Conservation (phyloP, 1,140 invertebrate species). For the Pseudobourletiella spinata region DNA sequence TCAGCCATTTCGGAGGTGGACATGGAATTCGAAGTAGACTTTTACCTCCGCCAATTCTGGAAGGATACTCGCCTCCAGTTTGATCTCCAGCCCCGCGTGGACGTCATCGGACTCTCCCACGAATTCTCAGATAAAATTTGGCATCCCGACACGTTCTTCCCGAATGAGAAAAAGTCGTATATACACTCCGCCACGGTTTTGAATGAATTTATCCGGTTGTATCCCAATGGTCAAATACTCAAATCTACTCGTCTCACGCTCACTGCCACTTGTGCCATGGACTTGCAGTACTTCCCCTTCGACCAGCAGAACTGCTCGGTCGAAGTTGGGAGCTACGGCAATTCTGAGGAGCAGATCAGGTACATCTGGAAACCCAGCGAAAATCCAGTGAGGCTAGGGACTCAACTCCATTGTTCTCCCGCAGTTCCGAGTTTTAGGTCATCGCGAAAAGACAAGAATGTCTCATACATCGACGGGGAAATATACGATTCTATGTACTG, state of each 20-base stretch:
- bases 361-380: background rate
- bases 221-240: constrained; percentile 85
- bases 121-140: background rate
- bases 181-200: constrained; percentile 95
- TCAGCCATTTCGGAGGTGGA: constrained; percentile 85
- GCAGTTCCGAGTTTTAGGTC: background rate
- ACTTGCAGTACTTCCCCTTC: constrained; percentile 51
- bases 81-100: background rate
- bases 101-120: background rate
- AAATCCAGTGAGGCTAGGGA: background rate
- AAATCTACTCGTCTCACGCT: constrained; percentile 74
- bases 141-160: constrained; percentile 59
- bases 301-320: constrained; percentile 39
- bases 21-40: constrained; percentile 96
- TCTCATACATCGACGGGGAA: background rate
- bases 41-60: constrained; percentile 97
- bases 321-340: background rate
- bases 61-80: constrained; percentile 70
- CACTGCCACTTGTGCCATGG: constrained; percentile 67
- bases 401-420: background rate
- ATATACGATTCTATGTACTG: background rate
- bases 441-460: background rate
- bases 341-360: background rate
- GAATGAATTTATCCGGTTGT: constrained; percentile 92
- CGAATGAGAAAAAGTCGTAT: constrained; percentile 96